Evolutionary conservation across 2,113 vertebrate species (phyloP), one percentile per base, ranked within the genome.

Genomic region (Cranoglanis bouderius): DNA sequence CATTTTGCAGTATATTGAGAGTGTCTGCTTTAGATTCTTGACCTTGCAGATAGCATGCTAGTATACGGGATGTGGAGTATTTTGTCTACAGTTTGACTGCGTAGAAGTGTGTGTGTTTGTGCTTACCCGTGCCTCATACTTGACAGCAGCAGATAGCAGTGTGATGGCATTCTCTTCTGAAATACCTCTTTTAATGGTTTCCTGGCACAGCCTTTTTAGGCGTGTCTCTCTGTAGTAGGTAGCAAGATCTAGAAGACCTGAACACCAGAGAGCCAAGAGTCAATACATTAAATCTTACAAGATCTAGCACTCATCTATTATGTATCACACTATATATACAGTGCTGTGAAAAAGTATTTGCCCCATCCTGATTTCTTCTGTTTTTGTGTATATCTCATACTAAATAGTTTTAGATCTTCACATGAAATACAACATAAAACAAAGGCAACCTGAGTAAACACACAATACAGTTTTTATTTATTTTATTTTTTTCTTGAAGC

Each of bases 131-230:
- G 98, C 98, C 53, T 99, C 97, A 0, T 99, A 99, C 85, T 99
- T 99, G 93, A 99, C 98, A 0, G 98, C 98, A 0, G 98, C 98
- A 0, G 98, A 99, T 7, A 99, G 96, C 88, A 99, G 96, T 19
- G 97, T 97, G n/a, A 99, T 96, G 86, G 98, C 98, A 24, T 99
- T 99, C 90, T 99, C 98, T 91, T 99, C 98, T n/a, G 97, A 97
- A 92, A 99, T 99, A 13, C 98, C 97, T 92, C 98, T 96, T 93
- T 99, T 99, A 93, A 99, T 99, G 0, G 97, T 98, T 91, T 99
- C 97, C 92, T 99, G 98, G 92, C 98, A 99, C 90, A 99, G 94
- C 85, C 97, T 96, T 94, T 99, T 99, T 92, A 99, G 92, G 84
- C 97, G 95, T 38, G 94, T 96, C 93, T 99, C 98, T 92, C 97